Base-by-base conservation (phyloP, 1,140 invertebrate species). In the Drosophila obscura region DNA sequence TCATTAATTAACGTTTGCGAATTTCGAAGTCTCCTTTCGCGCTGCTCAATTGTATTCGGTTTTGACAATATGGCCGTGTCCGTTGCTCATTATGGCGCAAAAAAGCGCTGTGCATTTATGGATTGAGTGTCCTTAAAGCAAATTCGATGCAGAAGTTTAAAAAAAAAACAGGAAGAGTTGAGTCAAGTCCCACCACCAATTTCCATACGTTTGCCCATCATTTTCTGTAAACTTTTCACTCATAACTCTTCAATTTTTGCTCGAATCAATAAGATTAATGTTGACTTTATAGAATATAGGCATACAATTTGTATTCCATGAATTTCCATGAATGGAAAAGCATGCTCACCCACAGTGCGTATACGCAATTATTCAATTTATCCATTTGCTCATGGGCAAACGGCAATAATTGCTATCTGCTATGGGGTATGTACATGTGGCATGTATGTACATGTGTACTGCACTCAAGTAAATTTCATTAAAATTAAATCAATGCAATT, bases 401-500 rank as follows among this genome's bases (percentile, higher is more conserved):
- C 28, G 59, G 53, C 56, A 57, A 72, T 84, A 80, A 84, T 85
- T 80, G 73, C 51, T 84, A 67, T 65, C 50, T 51, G 46, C 22
- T 11, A 13, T 28, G 41, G 13, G 8, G 7, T 31, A 31, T 35
- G 31, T 1, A n/a, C 19, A 9, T 35, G 13, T 4, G 28, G 5
- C 4, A 7, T 31, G 16, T 13, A 3, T 39, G 31, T 28, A 44
- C 24, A 31, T 13, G 31, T 58, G 56, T 58, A 45, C 26, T 60
- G 44, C 57, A 65, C 63, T 77, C 63, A 85, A 80, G 81, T 77
- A 84, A 84, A 80, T 85, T 85, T 68, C 82, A 89, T 87, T 87
- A 83, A 88, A 87, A 79, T 68, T 67, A 87, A 83, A 87, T 87
- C 71, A 87, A 82, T 88, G 72, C 63, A 88, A 80, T 77, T 80